Percentiles rank a stretch among this genome's conserved stretches.
phyloP scores from a whole-genome alignment of 2,888 invertebrate genomes.

The Aradus depressus region DNA sequence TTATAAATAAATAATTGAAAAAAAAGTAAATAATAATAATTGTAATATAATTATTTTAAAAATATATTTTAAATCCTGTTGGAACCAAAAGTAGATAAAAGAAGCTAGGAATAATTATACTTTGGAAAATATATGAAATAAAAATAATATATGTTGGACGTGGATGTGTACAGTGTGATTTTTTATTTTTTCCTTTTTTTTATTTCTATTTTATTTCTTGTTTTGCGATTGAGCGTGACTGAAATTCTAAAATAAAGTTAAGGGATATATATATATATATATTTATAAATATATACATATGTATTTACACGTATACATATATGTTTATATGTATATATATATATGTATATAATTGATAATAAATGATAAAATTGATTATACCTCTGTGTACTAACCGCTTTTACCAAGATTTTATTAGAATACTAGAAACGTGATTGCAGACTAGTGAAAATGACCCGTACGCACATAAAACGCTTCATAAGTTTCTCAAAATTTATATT shows the following conservation, averaged over 20 bases:
- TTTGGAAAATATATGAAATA: too few relatives aligned
- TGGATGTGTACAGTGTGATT: conserved; percentile 22
- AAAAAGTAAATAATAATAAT: conserved; percentile 23
- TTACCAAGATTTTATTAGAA: conserved; percentile 26
- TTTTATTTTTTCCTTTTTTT: too few relatives aligned
- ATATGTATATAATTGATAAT: not conserved
- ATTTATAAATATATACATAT: not conserved
- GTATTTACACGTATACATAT: conserved; percentile 6
- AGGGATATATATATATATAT: conserved; percentile 1
- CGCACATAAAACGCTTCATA: conserved; percentile 18
- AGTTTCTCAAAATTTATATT: conserved; percentile 11
- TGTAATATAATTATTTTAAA: conserved; percentile 27
- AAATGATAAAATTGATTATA: conserved; percentile 12
- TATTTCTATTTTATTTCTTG: too few relatives aligned
- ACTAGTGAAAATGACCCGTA: conserved; percentile 13
- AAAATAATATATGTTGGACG: conserved; percentile 20
- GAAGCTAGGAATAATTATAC: conserved; percentile 18
- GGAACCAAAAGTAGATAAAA: conserved; percentile 30
- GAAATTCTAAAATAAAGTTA: conserved; percentile 21
- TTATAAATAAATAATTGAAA: conserved; percentile 17
- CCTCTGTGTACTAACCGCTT: conserved; percentile 28
- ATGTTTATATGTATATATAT: conserved; percentile 11
- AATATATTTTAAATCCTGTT: conserved; percentile 32
- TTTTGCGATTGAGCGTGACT: conserved; percentile 26
- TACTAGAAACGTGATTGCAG: conserved; percentile 21